phyloP scores from a whole-genome alignment of 2,888 invertebrate genomes.

The Orthonevra nobilis region DNA sequence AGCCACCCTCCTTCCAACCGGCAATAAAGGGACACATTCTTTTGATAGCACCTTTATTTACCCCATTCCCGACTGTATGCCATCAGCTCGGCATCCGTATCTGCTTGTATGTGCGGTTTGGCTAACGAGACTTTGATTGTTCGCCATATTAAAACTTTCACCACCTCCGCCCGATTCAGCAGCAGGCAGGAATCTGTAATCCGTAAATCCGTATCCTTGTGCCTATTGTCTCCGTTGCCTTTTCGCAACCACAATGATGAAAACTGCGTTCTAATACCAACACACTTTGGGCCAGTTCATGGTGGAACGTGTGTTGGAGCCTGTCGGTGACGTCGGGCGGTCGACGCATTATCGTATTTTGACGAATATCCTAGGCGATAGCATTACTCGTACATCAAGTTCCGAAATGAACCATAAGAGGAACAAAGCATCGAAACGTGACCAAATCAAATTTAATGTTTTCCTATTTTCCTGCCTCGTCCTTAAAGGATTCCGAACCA shows the following conservation, averaged over 20 bases:
- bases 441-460: constrained; percentile 79
- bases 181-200: too few species aligned
- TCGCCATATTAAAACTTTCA: constrained; percentile 50
- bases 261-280: constrained; percentile 30
- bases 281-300: constrained; percentile 7
- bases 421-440: constrained; percentile 79
- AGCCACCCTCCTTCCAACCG: constrained; percentile 11
- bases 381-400: constrained; percentile 68
- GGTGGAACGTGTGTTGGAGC: neutral
- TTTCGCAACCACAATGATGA: constrained; percentile 13
- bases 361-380: constrained; percentile 69
- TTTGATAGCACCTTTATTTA: constrained; percentile 15
- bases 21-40: constrained; percentile 48
- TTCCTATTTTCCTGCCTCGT: constrained; percentile 67
- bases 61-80: neutral
- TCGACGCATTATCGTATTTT: constrained; percentile 63
- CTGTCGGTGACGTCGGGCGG: constrained; percentile 33
- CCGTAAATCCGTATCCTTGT: constrained; percentile 11
- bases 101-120: constrained; percentile 29
- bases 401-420: constrained; percentile 78
- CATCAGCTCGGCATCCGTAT: constrained; percentile 17
- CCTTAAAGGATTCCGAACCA: constrained; percentile 26
- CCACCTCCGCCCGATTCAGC: neutral
- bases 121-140: constrained; percentile 66
- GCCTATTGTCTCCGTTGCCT: constrained; percentile 16